Evolutionary conservation across 1,140 invertebrate genomes (phyloP), one percentile per base, ranked within the genome.

Genomic region (Vollenhovia emeryi): DNA sequence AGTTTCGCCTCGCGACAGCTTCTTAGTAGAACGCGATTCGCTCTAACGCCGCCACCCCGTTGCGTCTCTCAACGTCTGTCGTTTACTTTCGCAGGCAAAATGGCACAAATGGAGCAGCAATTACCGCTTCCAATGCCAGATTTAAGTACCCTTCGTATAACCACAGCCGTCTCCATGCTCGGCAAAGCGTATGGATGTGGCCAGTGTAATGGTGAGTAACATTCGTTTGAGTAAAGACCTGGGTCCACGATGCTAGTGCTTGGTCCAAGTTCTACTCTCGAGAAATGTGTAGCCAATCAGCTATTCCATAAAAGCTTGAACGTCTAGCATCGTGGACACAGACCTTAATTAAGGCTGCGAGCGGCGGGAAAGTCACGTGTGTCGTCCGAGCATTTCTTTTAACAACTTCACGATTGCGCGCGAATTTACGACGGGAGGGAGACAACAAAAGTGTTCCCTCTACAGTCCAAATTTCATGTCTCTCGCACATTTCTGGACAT

Each of bases 101-200:
- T 94, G 93, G 92, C 93, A 74, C 93, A 94, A 92, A 91, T 94
- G 89, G 94, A 94, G 89, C 95, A 95, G 93, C 95, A 95, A 84
- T 82, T 95, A 87, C 93, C 94, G 57, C 93, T 95, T 91, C 94
- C 95, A 84, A 92, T 96, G 92, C 94, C 95, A 33, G 95, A 96
- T 92, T 93, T 96, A 66, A 95, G 95, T 75, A 94, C 95, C 43
- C 87, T 96, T 57, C 95, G 95, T 57, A 94, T 96, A 88, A 96
- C 96, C 64, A 95, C 95, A 40, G 95, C 95, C 62, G 95, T 96
- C 82, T 96, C 95, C 69, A 95, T 96, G 90, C 94, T 96, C 76
- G 95, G 96, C 36, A 96, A 96, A 94, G 95, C 95, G 40, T 96
- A 96, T 89, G 96, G 96, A 88, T 95, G 95, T 92, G 95, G 95